Percentiles rank a stretch among this genome's conserved stretches.
phyloP scores from a whole-genome alignment of 2,888 invertebrate genomes.

The Laothoe populi region DNA sequence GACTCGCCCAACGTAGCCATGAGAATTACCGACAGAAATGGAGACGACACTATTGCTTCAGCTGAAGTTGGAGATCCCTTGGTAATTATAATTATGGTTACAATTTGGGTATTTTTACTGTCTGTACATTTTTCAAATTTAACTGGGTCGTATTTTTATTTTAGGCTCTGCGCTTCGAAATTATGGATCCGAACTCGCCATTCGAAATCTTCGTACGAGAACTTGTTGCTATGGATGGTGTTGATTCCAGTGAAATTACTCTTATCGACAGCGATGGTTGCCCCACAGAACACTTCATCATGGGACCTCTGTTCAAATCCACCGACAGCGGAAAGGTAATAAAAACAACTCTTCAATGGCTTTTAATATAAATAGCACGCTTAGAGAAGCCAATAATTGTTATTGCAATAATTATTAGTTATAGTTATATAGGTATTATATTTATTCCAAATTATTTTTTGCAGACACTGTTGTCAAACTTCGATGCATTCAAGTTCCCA shows the following conservation, averaged over 20 bases:
- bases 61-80: conserved; percentile 97
- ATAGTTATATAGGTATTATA: too few species aligned
- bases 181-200: conserved; percentile 95
- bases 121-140: conserved; percentile 6
- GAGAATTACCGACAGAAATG: conserved; percentile 94
- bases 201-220: conserved; percentile 98
- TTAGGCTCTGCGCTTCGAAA: conserved; percentile 94
- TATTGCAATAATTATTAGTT: too few species aligned
- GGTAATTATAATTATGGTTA: conserved; percentile 54
- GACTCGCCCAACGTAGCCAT: conserved; percentile 98
- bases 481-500: conserved; percentile 98
- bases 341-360: conserved; percentile 36
- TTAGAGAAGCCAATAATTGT: too few species aligned
- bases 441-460: conserved; percentile 52
- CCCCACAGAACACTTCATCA: conserved; percentile 96
- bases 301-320: conserved; percentile 96
- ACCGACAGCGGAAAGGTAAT: conserved; percentile 91
- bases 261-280: conserved; percentile 96
- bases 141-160: conserved; percentile 56
- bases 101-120: background rate
- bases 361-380: background rate
- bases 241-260: conserved; percentile 96
- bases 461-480: conserved; percentile 93
- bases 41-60: conserved; percentile 92
- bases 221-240: conserved; percentile 97